phyloP scores from a whole-genome alignment of 2,113 vertebrate species.

The Prinia subflava region DNA sequence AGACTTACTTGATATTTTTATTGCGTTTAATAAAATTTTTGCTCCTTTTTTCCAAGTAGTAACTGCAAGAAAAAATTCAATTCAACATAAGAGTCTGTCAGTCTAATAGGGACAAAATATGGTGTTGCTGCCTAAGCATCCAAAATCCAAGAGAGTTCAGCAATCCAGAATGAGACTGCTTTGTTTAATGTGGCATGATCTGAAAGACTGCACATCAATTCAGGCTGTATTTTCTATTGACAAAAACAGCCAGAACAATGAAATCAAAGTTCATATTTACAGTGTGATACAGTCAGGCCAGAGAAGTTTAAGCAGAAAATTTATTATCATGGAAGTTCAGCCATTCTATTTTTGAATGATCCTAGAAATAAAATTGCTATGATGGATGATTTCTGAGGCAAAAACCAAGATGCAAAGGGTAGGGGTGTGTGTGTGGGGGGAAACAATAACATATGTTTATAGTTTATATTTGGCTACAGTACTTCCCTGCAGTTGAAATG shows the following conservation, averaged over 20 bases:
- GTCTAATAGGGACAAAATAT: background rate
- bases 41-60: background rate
- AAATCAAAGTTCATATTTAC: background rate
- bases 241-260: background rate
- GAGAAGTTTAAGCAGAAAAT: background rate
- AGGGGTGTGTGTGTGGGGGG: fast-evolving
- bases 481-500: background rate
- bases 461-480: background rate
- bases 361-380: background rate
- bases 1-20: background rate
- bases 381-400: background rate
- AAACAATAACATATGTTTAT: background rate
- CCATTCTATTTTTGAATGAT: background rate
- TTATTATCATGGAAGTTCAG: background rate
- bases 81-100: background rate
- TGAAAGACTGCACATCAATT: background rate
- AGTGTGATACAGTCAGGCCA: background rate
- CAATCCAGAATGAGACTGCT: background rate
- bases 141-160: background rate
- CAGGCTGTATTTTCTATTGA: background rate
- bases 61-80: background rate
- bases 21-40: background rate
- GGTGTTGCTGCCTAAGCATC: background rate
- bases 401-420: background rate
- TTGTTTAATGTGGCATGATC: background rate